These are phyloP conservation scores for Scalopus aquaticus DNA, from an alignment of 2,113 vertebrate genomes.

Conservation along the genomic window DNA sequence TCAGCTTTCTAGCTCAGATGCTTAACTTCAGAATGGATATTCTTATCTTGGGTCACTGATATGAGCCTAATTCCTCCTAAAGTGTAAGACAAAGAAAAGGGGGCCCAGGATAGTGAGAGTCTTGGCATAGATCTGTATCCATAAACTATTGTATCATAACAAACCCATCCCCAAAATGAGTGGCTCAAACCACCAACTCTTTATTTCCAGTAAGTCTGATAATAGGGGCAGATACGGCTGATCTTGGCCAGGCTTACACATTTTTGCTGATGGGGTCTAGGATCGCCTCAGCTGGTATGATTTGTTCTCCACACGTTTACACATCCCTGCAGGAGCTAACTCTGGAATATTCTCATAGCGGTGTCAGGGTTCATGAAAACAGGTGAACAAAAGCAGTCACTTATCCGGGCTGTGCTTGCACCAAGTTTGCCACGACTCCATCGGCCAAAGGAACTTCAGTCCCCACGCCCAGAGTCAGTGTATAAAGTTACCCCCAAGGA, in stretches of 20 bases:
- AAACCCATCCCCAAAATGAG: neutral
- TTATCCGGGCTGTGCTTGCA: neutral
- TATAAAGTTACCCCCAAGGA: neutral
- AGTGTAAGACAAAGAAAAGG: neutral
- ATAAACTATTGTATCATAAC: neutral
- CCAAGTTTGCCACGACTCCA: neutral
- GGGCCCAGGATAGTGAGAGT: neutral
- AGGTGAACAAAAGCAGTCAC: neutral
- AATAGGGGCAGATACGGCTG: neutral
- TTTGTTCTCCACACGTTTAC: neutral
- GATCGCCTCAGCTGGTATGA: neutral
- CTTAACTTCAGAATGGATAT: neutral
- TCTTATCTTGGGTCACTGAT: neutral
- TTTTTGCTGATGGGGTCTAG: neutral
- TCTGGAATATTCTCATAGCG: neutral
- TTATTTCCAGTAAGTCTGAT: neutral
- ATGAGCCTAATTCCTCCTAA: neutral
- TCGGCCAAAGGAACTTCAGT: neutral
- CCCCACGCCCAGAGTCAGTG: neutral
- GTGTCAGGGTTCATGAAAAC: neutral
- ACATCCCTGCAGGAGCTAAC: neutral
- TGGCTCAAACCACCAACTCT: neutral
- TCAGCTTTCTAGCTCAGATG: neutral
- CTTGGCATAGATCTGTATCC: neutral
- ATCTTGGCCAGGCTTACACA: neutral